Evolutionary conservation across 2,888 invertebrate species (phyloP), one percentile per base, ranked within the genome.

Genomic region (Ophion slaviceki): DNA sequence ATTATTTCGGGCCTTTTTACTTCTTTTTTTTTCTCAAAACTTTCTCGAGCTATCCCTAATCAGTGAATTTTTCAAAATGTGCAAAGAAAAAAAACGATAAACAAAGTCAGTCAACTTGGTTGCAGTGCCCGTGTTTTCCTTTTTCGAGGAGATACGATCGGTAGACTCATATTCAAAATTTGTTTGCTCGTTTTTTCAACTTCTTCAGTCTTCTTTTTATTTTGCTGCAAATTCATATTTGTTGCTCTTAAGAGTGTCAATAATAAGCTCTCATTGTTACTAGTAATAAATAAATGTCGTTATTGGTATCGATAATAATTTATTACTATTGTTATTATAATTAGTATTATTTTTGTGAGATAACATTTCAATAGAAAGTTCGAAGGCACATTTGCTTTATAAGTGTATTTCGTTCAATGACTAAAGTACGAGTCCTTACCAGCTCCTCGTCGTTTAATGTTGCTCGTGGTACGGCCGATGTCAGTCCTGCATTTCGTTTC

Each of bases 391-490:
- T 78, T 75, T 5, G 62, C 17, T 62, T 59, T 67, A 14, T 61
- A 40, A 61, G 0, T 40, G 20, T 74, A 53, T 64, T 64, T 64
- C 64, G 75, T 64, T 75, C 45, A 80, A 82, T 80, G 70, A 71
- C 84, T 82, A 81, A 86, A 85, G 72, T 74, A 82, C 81, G 82
- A 82, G 71, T 77, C 85, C 97, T 96, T 96, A 99, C 99, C 97
- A 99, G 94, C 95, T 99, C 99, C 95, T 99, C 99, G 94, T 99
- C 99, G 93, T 99, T 99, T 80, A 99, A 95, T 0, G 99, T 99
- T 67, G 99, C 99, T 90, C 99, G 95, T 77, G 99, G 99, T 40
- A 99, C 98, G 53, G 99, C 99, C 72, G 99, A 99, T 82, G 99
- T 99, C 91, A 99, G 96, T 88, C 99, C 99, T 86, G 99, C 98